Conservation (phyloP, 1,140 invertebrate species). For the Lerema accius region DNA sequence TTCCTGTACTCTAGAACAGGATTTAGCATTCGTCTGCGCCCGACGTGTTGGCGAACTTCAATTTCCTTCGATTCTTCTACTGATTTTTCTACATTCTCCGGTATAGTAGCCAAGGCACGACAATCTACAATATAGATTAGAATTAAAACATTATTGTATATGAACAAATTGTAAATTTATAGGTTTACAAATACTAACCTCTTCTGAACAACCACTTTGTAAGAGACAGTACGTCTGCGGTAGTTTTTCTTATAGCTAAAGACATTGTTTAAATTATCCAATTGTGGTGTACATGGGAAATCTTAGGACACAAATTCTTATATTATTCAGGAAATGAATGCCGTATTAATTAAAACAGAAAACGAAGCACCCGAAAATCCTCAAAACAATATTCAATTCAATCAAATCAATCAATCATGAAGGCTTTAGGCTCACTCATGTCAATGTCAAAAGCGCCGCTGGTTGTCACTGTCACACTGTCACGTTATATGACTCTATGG, state of each 20-base stretch:
- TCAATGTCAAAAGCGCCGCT: too few species aligned
- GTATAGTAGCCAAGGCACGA: slow-evolving; percentile 57
- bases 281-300: background rate
- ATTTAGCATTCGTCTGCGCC: slow-evolving; percentile 48
- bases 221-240: slow-evolving; percentile 47
- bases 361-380: too few species aligned
- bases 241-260: slow-evolving; percentile 54
- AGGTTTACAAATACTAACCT: slow-evolving; percentile 54
- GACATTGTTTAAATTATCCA: slow-evolving; percentile 48
- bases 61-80: slow-evolving; percentile 35
- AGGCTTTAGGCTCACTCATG: too few species aligned
- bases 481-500: too few species aligned
- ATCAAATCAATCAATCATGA: too few species aligned
- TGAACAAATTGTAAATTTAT: slow-evolving; percentile 22
- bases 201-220: slow-evolving; percentile 65
- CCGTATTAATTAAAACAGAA: too few species aligned
- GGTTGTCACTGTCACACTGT: background rate
- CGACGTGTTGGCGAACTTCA: slow-evolving; percentile 35
- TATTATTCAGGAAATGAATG: too few species aligned
- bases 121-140: slow-evolving; percentile 49
- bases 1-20: slow-evolving; percentile 85
- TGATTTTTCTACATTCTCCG: slow-evolving; percentile 54
- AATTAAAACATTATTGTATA: slow-evolving; percentile 6
- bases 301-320: too few species aligned
- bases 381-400: too few species aligned